Conservation (phyloP, 2,113 vertebrate species). For the Cryptomyrus ogoouensis region DNA sequence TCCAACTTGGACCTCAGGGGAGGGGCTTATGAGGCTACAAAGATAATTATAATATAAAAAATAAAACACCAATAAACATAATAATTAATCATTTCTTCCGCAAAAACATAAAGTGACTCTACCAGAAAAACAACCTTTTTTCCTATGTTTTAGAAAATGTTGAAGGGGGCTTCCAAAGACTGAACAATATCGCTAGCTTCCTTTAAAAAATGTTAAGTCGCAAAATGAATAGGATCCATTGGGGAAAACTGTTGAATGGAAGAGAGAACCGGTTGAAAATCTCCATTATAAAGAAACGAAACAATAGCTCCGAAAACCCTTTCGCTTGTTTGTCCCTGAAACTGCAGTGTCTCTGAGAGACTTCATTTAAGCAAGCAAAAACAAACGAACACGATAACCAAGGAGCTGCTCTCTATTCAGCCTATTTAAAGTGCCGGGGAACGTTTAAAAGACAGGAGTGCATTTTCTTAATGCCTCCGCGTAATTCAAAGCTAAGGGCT, state of each 20-base stretch:
- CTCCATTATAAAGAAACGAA: neutral
- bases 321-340: constrained; percentile 14
- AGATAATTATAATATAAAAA: neutral
- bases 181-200: constrained; percentile 1
- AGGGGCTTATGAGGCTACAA: neutral
- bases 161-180: neutral
- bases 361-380: constrained; percentile 19
- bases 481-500: neutral
- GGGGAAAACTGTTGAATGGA: neutral
- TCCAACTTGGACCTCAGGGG: neutral
- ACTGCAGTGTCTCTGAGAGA: neutral
- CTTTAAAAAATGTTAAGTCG: constrained; percentile 4
- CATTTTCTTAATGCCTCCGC: neutral
- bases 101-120: neutral
- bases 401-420: constrained; percentile 12
- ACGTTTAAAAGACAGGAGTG: neutral
- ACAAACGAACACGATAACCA: constrained; percentile 26
- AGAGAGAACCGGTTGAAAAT: neutral
- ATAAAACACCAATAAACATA: neutral
- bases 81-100: neutral
- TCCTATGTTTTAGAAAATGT: neutral
- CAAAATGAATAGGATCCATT: neutral
- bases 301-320: neutral
- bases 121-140: neutral
- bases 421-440: constrained; percentile 11